Conservation (phyloP, 2,797 vertebrate genomes). For the Anolis apletophallus region DNA sequence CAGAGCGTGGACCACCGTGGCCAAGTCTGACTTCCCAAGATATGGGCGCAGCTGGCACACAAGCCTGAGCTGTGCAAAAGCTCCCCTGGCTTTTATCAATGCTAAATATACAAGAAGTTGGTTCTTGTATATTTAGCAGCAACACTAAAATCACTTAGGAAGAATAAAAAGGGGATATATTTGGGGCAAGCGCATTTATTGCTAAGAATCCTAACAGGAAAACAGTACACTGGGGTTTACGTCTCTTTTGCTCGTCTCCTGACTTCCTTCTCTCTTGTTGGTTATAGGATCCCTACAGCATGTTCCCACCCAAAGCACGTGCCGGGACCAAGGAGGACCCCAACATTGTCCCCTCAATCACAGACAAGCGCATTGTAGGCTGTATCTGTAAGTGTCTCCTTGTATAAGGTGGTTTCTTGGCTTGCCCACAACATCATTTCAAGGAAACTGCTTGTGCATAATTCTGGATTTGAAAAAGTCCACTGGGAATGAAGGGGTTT, state of each 20-base stretch:
- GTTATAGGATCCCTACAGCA: conserved; percentile 88
- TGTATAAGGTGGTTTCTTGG: not conserved
- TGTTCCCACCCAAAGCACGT: conserved; percentile 84
- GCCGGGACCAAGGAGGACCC: conserved; percentile 89
- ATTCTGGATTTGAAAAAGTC: not conserved
- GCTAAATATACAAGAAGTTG: too few species aligned
- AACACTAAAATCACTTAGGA: not conserved
- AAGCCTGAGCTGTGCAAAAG: too few species aligned
- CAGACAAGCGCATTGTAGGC: conserved; percentile 88
- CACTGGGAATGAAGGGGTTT: not conserved
- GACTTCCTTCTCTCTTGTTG: not conserved
- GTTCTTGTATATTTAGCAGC: not conserved
- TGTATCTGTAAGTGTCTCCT: conserved; percentile 87
- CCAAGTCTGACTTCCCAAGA: too few species aligned
- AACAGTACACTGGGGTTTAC: not conserved
- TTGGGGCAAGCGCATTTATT: not conserved
- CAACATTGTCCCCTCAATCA: conserved; percentile 89
- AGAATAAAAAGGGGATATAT: too few species aligned
- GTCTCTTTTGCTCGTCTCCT: not conserved
- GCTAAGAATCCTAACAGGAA: not conserved
- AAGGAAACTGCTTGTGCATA: not conserved
- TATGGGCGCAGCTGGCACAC: too few species aligned
- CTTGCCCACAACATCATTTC: not conserved
- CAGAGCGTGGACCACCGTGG: too few species aligned
- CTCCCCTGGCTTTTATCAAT: too few species aligned